Conservation (phyloP, 2,888 invertebrate species). For the Drosophila paranaensis region DNA sequence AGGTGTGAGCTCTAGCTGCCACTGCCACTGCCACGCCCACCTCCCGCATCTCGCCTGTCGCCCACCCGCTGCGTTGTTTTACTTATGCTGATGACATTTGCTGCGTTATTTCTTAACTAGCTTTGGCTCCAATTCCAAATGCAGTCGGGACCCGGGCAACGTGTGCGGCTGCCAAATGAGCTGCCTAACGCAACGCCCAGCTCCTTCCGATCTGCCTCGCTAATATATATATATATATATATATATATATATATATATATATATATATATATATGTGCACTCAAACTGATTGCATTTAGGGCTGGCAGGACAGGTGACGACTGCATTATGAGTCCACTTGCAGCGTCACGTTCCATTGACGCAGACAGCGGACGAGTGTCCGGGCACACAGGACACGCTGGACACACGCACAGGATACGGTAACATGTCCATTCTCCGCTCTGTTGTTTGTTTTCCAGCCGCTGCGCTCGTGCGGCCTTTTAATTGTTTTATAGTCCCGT, state of each 20-base stretch:
- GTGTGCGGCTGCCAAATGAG: slow-evolving; percentile 73
- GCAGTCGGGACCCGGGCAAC: slow-evolving; percentile 41
- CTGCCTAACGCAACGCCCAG: slow-evolving; percentile 40
- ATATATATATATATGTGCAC: slow-evolving; percentile 37
- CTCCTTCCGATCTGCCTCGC: slow-evolving; percentile 18
- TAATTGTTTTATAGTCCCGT: slow-evolving; percentile 42
- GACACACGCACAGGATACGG: neutral
- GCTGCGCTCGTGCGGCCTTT: slow-evolving; percentile 24
- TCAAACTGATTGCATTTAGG: slow-evolving; percentile 70
- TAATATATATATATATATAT: slow-evolving; percentile 30
- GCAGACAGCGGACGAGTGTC: slow-evolving; percentile 14
- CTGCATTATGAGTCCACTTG: slow-evolving; percentile 67
- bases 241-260: slow-evolving; percentile 54
- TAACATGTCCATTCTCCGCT: neutral
- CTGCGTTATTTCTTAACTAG: slow-evolving; percentile 71
- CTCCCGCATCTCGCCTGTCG: neutral
- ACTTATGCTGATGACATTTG: slow-evolving; percentile 68
- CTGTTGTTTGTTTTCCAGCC: slow-evolving; percentile 6
- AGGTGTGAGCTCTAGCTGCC: slow-evolving; percentile 47
- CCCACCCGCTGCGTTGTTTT: slow-evolving; percentile 17
- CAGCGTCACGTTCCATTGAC: slow-evolving; percentile 66
- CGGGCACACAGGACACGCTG: neutral
- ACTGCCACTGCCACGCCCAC: neutral
- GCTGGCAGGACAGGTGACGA: slow-evolving; percentile 29
- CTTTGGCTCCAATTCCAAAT: slow-evolving; percentile 64